Base-by-base conservation (phyloP, 2,113 vertebrate species). In the Cacatua alba region DNA sequence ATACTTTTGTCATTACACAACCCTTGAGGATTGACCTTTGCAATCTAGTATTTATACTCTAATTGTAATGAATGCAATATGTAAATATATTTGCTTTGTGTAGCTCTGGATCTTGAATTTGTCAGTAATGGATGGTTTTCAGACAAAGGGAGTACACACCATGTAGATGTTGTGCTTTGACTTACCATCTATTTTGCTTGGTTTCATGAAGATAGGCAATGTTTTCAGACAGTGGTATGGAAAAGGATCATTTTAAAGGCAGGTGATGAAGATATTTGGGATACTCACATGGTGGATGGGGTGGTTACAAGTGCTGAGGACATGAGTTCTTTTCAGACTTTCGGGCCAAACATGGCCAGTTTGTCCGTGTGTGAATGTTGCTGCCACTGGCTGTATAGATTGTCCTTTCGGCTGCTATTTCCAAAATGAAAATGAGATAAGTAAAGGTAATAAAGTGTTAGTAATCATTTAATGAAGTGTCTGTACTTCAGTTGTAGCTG, bases 121-220 rank as follows among this genome's bases (percentile, higher is more conserved):
- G 44, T 29, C 37, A 21, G 62, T 48, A 67, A 11, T 1, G 43
- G 35, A 2, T 65, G 71, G 37, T 46, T 68, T 69, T 77, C 46
- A 49, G 51, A 3, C 44, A 35, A 29, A n/a, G 31, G 2, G 6
- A 64, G 16, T 12, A 26, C 28, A 13, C 0, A 0, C n/a, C n/a
- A 44, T 1, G 5, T 16, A 13, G 59, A 37, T 49, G 48, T 10
- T 77, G 53, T 59, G 44, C 91, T 89, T 63, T 87, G 31, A 41
- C 33, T 68, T 69, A 29, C 67, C 17, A 2, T 23, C 26, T 60
- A 2, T 77, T 92, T 33, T 68, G 23, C 69, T 81, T 43, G 7
- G 43, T 83, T 94, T 80, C 8, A 4, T 83, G 65, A 82, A 79
- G 43, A 28, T n/a, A 60, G 72, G 52, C 83, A 65, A 13, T 62